Evolutionary conservation across 1,140 invertebrate genomes (phyloP).

Genomic region (Antheraea mylitta): DNA sequence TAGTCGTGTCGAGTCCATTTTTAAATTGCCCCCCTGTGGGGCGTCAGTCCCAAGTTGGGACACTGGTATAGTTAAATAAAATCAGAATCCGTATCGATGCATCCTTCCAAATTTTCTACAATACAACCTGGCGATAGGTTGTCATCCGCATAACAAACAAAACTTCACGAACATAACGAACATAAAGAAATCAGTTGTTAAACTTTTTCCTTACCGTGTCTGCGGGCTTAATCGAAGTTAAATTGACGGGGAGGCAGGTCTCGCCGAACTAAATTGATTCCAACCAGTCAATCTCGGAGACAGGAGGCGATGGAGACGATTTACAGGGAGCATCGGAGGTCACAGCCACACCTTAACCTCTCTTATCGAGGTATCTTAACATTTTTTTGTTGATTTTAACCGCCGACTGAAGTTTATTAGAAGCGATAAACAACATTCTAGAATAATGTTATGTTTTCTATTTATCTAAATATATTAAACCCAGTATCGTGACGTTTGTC

Average conservation of each 20-base stretch:
- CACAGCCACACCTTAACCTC: background rate
- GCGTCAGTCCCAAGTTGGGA: no score
- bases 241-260: constrained; percentile 30
- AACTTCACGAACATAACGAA: background rate
- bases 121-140: background rate
- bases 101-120: background rate
- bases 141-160: background rate
- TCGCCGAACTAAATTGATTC: constrained; percentile 28
- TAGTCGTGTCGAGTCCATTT: no score
- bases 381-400: background rate
- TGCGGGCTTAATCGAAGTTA: constrained; percentile 35
- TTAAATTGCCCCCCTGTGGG: no score
- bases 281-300: constrained; percentile 14
- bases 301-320: background rate
- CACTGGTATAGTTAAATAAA: no score
- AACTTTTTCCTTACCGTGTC: constrained; percentile 10
- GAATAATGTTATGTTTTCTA: no score
- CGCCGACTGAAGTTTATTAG: no score
- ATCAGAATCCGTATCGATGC: background rate
- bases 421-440: no score
- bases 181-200: background rate
- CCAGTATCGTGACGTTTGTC: no score
- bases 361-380: background rate
- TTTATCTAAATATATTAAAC: no score
- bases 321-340: background rate